Evolutionary conservation across 2,113 vertebrate genomes (phyloP).

Genomic region (Willisornis vidua): DNA sequence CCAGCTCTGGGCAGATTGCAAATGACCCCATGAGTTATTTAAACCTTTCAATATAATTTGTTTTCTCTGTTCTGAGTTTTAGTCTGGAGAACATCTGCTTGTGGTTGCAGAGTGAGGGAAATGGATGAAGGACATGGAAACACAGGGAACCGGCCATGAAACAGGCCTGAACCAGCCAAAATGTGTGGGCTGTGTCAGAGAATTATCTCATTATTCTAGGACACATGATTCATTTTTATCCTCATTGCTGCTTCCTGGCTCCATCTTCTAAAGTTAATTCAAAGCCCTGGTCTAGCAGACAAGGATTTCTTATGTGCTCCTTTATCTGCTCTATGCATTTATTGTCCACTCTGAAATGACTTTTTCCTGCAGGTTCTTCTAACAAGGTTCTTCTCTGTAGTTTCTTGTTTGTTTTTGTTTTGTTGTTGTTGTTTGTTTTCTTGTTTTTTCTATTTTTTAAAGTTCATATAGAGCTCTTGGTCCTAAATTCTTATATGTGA

Average conservation of each 20-base stretch:
- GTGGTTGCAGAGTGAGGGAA: slow-evolving; percentile 10
- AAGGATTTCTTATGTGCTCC: not conserved
- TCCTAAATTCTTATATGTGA: not conserved
- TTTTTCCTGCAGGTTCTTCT: not conserved
- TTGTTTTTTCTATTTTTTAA: not conserved
- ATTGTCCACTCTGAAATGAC: not conserved
- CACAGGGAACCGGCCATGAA: not conserved
- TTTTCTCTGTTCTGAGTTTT: not conserved
- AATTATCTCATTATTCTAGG: slow-evolving; percentile 26
- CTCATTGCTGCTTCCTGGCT: slow-evolving; percentile 23
- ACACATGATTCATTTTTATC: slow-evolving; percentile 28
- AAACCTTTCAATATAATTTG: not conserved
- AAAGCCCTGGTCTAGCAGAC: not conserved
- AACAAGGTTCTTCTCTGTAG: not conserved
- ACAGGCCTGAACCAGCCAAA: slow-evolving; percentile 5
- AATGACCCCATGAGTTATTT: not conserved
- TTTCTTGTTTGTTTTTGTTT: not conserved
- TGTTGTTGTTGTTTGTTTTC: not conserved
- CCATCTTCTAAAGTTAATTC: not conserved
- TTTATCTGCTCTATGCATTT: not conserved
- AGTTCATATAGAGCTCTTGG: not conserved
- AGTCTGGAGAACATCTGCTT: slow-evolving; percentile 24
- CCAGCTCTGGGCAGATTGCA: not conserved
- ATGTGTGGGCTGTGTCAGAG: slow-evolving; percentile 15
- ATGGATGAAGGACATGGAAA: not conserved